Evolutionary conservation across 2,888 invertebrate species (phyloP).

Genomic region (Cacoxenus indagator): DNA sequence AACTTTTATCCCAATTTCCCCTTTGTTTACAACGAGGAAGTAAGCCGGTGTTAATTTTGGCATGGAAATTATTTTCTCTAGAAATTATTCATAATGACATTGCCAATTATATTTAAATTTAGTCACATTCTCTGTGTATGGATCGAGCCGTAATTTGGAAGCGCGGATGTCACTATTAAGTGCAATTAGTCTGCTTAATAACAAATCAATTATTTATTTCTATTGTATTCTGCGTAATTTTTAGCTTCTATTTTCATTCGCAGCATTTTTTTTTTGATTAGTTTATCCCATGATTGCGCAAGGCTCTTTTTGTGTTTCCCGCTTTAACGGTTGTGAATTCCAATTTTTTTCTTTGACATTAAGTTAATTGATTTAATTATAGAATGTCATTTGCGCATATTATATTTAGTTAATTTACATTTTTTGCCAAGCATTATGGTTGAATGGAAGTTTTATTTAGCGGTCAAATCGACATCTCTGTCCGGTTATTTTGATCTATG

Average conservation of each 20-base stretch:
- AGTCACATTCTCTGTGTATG: neutral
- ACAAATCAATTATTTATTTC: slow-evolving; percentile 53
- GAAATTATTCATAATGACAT: slow-evolving; percentile 14
- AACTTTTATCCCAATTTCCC: neutral
- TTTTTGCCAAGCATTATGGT: neutral
- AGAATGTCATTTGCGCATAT: neutral
- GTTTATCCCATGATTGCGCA: neutral
- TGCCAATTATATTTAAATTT: slow-evolving; percentile 15
- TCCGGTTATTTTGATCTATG: too few relatives aligned
- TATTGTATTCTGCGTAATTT: slow-evolving; percentile 37
- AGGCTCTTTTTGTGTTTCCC: neutral
- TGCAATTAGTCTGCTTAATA: slow-evolving; percentile 50
- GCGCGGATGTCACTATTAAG: slow-evolving; percentile 18
- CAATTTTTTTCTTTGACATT: neutral
- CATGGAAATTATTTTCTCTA: neutral
- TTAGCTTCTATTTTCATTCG: neutral
- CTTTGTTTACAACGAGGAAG: neutral
- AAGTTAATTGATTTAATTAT: neutral
- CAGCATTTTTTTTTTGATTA: neutral
- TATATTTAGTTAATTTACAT: neutral
- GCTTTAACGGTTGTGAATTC: neutral
- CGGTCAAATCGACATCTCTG: too few relatives aligned
- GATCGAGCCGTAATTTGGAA: neutral
- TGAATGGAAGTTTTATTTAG: neutral
- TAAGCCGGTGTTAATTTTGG: neutral